phyloP scores from a whole-genome alignment of 2,113 vertebrate genomes.

The Regulus satrapa region DNA sequence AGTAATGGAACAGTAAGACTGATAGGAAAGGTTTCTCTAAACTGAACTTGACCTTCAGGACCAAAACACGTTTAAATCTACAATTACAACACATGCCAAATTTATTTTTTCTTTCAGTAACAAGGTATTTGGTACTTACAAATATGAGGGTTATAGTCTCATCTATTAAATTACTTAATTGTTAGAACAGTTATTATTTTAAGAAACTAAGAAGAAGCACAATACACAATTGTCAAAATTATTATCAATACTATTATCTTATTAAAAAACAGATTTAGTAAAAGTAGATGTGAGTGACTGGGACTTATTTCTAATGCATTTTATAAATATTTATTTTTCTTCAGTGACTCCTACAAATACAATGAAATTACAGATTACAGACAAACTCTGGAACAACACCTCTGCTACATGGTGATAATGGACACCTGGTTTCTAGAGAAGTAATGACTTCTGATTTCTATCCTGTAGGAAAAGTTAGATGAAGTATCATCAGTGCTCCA shows the following conservation, averaged over 20 bases:
- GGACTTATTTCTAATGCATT: background rate
- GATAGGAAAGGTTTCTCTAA: background rate
- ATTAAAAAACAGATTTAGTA: background rate
- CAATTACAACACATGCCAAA: background rate
- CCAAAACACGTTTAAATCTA: background rate
- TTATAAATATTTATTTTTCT: background rate
- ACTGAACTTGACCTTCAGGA: background rate
- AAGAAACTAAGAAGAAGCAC: background rate
- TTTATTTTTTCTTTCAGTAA: background rate
- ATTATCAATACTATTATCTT: too few species aligned
- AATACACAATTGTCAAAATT: too few species aligned
- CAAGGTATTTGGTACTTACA: background rate
- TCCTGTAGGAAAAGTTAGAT: conserved; percentile 10
- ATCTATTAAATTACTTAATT: background rate
- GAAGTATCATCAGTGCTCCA: background rate
- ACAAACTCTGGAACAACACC: background rate
- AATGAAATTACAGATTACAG: background rate
- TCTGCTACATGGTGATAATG: background rate
- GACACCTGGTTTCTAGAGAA: background rate
- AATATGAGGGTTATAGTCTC: background rate
- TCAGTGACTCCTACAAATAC: background rate
- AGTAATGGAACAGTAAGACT: background rate
- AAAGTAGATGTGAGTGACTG: background rate
- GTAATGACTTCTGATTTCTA: background rate
- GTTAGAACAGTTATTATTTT: background rate